Base-by-base conservation (phyloP, 2,888 invertebrate species). In the Oxystoma pomonae region DNA sequence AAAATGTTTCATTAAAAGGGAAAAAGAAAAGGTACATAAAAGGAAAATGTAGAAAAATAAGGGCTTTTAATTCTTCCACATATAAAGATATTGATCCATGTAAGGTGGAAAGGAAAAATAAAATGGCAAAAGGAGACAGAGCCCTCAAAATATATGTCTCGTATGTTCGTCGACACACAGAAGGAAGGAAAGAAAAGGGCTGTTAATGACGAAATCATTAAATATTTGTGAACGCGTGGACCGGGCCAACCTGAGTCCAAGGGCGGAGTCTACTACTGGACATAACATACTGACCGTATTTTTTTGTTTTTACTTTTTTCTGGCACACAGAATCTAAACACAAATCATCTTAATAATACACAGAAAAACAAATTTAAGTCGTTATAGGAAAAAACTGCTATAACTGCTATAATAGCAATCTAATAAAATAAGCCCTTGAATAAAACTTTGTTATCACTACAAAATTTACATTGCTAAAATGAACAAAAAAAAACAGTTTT, bases 181-280 rank as follows among this genome's bases (percentile, higher is more conserved):
- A 59, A 57, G 55, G 55, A 63, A 62, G 65, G 65, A 65, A 67
- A 58, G 60, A 67, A 65, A 67, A 58, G 60, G 62, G 61, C 52
- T 60, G 58, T 68, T 73, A 74, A 72, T 72, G 70, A 73, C 69
- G 64, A 64, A 70, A 72, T 74, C 75, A 74, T 74, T 75, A 73
- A 74, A 75, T 74, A 74, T 74, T 74, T 75, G 74, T 70, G 71
- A 70, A 67, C 67, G 71, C 67, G 71, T 67, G 67, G 65, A 68
- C 67, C 53, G 53, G 19, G 53, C 19, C 63, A 63, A 35, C 35
- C 35, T 35, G 35, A 7, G 12, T 12, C 35, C 35, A 35, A 35
- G 35, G 5, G 35, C 5, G 12, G 35, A 7, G 3, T 35, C 35
- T 7, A 35, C 35, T 35, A 3, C 35, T 35, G 35, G 35, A 35